A percentile compares a stretch with the other conserved stretches of the same genome.
These are phyloP conservation scores for Therioaphis trifolii DNA, from an alignment of 2,888 invertebrate species.

Conservation along the genomic window DNA sequence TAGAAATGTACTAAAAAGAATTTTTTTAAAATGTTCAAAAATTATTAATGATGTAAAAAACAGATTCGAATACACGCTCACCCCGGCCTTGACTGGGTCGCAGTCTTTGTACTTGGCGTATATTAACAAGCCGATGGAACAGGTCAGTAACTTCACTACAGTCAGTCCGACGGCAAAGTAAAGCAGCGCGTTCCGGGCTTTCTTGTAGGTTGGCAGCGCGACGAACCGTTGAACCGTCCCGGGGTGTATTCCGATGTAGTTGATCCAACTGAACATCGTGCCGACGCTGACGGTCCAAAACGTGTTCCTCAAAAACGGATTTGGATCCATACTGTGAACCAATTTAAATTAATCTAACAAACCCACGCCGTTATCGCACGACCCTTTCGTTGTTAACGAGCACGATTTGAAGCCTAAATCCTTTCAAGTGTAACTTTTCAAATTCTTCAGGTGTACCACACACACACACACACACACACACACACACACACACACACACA, in stretches of 20 bases:
- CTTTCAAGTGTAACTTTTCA: too few species aligned
- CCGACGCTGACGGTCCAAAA: constrained; percentile 84
- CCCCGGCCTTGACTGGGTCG: constrained; percentile 75
- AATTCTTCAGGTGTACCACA: too few species aligned
- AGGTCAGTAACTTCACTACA: constrained; percentile 72
- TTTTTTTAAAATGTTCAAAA: too few species aligned
- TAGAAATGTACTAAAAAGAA: constrained; percentile 61
- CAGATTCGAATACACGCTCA: constrained; percentile 65
- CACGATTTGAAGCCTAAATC: too few species aligned
- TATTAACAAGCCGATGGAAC: constrained; percentile 74
- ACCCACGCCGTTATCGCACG: background rate
- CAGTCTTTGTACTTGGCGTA: constrained; percentile 76
- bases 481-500: too few species aligned
- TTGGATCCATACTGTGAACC: constrained; percentile 77
- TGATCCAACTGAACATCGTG: background rate
- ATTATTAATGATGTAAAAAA: background rate
- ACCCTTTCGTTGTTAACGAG: background rate
- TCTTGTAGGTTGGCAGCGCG: constrained; percentile 71
- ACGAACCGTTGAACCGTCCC: constrained; percentile 74
- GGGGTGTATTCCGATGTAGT: constrained; percentile 72
- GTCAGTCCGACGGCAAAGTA: constrained; percentile 71
- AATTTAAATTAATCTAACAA: background rate
- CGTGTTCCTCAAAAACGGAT: constrained; percentile 82
- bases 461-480: too few species aligned
- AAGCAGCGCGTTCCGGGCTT: constrained; percentile 18